These are phyloP conservation scores for Tetramorium bicarinatum DNA, from an alignment of 2,888 invertebrate species.

Conservation along the genomic window DNA sequence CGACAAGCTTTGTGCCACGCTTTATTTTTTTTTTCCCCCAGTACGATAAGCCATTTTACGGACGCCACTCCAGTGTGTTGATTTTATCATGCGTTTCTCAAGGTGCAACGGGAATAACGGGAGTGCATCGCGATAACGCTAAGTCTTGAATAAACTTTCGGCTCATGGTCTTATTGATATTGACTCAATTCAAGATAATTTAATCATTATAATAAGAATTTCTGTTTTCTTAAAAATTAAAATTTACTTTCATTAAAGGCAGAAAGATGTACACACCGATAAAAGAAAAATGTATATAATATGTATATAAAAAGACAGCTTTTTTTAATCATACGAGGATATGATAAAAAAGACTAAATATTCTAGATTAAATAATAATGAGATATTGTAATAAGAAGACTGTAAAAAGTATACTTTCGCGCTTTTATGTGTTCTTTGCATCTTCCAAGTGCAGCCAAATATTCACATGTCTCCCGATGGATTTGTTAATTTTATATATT, in stretches of 20 bases:
- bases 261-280: neutral
- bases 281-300: neutral
- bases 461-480: neutral
- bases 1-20: neutral
- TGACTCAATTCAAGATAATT: neutral
- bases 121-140: neutral
- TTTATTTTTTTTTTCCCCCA: constrained; percentile 23
- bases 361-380: neutral
- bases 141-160: neutral
- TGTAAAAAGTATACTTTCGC: neutral
- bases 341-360: neutral
- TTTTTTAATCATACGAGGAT: neutral
- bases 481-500: constrained; percentile 31
- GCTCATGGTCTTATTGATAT: neutral
- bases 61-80: neutral
- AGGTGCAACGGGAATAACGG: neutral
- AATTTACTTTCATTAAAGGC: neutral
- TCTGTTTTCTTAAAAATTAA: neutral
- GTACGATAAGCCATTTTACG: neutral
- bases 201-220: neutral
- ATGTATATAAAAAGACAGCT: neutral
- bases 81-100: neutral
- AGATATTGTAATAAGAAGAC: neutral
- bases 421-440: neutral
- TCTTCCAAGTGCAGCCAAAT: neutral